Conservation (phyloP, 2,888 invertebrate species). For the Leptinotarsa tumamoca region DNA sequence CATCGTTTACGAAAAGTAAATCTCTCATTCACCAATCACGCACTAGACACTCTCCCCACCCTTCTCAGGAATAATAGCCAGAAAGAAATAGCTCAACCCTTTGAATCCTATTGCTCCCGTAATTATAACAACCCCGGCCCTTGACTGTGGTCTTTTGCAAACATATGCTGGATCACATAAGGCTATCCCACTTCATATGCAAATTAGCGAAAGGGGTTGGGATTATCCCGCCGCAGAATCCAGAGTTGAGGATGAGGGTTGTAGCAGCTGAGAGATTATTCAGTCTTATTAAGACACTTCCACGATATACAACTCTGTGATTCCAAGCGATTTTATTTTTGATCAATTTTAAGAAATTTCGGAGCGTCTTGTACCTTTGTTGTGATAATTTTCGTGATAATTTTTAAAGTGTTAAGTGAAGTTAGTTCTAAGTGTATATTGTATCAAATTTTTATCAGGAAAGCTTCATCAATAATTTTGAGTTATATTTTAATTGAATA, state of each 20-base stretch:
- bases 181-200: conserved; percentile 35
- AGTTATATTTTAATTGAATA: neutral
- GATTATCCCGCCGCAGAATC: conserved; percentile 26
- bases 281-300: conserved; percentile 40
- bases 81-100: conserved; percentile 39
- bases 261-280: conserved; percentile 10
- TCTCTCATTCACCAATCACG: conserved; percentile 28
- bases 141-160: conserved; percentile 27
- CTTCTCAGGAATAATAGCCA: conserved; percentile 7
- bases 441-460: neutral
- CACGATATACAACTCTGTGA: conserved; percentile 23
- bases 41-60: conserved; percentile 21
- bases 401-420: conserved; percentile 18
- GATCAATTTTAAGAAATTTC: conserved; percentile 22
- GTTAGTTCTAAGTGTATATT: conserved; percentile 8
- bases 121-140: conserved; percentile 22
- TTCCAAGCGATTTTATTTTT: conserved; percentile 3
- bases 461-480: neutral
- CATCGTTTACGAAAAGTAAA: too few relatives aligned
- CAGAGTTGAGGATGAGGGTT: conserved; percentile 2
- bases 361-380: conserved; percentile 23
- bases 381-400: conserved; percentile 41
- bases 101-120: conserved; percentile 43
- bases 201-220: conserved; percentile 38
- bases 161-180: neutral